Evolutionary conservation across 1,140 invertebrate species (phyloP).

Genomic region (Triops cancriformis): DNA sequence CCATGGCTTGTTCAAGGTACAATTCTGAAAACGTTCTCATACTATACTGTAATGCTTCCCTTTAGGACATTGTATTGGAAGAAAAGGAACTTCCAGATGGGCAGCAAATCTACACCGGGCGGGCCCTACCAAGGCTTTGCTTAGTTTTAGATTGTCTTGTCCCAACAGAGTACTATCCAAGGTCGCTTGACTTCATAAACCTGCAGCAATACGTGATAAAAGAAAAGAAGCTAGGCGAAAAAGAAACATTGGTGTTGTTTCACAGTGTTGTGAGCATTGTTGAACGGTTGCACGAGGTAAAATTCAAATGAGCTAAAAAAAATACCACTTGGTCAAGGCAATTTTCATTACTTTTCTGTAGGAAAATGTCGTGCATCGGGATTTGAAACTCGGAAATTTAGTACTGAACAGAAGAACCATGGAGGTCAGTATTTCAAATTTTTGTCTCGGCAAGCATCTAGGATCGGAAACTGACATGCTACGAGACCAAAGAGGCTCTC

Average conservation of each 20-base stretch:
- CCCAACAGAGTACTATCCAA: constrained; percentile 61
- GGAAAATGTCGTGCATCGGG: constrained; percentile 72
- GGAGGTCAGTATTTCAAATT: constrained; percentile 66
- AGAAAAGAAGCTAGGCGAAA: constrained; percentile 67
- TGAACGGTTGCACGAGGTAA: constrained; percentile 62
- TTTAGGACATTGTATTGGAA: constrained; percentile 60
- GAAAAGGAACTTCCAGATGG: constrained; percentile 47
- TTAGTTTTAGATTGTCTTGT: constrained; percentile 68
- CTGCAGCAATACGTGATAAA: constrained; percentile 74
- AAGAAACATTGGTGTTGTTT: constrained; percentile 67
- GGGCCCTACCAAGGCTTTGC: constrained; percentile 55
- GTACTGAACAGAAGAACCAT: constrained; percentile 61
- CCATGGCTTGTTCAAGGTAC: constrained; percentile 70
- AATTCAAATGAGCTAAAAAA: background rate
- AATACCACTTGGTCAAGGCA: no score
- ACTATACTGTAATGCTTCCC: constrained; percentile 27
- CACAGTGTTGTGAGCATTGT: constrained; percentile 67
- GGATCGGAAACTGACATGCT: constrained; percentile 62
- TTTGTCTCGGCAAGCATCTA: constrained; percentile 71
- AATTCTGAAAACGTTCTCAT: background rate
- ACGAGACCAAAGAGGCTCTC: constrained; percentile 71
- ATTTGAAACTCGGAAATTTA: constrained; percentile 72
- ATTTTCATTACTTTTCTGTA: constrained; percentile 40
- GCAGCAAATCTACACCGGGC: constrained; percentile 51
- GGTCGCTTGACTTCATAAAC: constrained; percentile 60